These are phyloP conservation scores for Morpho deidamia DNA, from an alignment of 2,888 invertebrate species.

Conservation along the genomic window DNA sequence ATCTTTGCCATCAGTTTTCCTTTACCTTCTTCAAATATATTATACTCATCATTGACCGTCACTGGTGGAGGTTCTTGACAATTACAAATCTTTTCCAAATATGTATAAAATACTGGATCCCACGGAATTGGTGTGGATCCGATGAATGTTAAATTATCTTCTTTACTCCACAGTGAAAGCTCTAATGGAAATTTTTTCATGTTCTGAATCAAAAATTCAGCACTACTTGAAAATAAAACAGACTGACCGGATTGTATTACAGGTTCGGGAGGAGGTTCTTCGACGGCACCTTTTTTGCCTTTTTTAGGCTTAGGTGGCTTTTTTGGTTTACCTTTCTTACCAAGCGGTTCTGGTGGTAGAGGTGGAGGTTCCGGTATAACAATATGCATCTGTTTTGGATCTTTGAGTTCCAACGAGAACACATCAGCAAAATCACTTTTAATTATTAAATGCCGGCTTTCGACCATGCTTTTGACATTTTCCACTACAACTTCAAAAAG, in stretches of 20 bases:
- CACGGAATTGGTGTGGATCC: constrained; percentile 53
- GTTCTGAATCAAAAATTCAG: constrained; percentile 55
- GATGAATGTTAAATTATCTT: constrained; percentile 54
- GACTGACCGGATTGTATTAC: constrained; percentile 66
- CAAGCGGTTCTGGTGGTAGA: constrained; percentile 54
- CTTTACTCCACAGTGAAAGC: constrained; percentile 64
- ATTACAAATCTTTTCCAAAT: constrained; percentile 45
- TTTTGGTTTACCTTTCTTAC: constrained; percentile 48
- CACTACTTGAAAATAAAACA: constrained; percentile 57
- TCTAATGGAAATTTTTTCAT: constrained; percentile 58
- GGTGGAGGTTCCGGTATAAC: constrained; percentile 66
- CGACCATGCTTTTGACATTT: constrained; percentile 50
- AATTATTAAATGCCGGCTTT: constrained; percentile 52
- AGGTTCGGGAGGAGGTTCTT: constrained; percentile 54
- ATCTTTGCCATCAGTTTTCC: constrained; percentile 61
- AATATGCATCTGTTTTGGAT: constrained; percentile 67
- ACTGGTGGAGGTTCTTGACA: constrained; percentile 41
- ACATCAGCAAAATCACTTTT: constrained; percentile 63
- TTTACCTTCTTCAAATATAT: constrained; percentile 64
- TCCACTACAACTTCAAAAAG: constrained; percentile 66
- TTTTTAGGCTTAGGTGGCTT: constrained; percentile 43
- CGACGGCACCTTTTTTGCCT: constrained; percentile 45
- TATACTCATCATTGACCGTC: constrained; percentile 57
- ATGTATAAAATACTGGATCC: constrained; percentile 52
- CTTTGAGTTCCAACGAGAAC: constrained; percentile 64